Base-by-base conservation (phyloP, 1,140 invertebrate genomes). In the Lethrus apterus region DNA sequence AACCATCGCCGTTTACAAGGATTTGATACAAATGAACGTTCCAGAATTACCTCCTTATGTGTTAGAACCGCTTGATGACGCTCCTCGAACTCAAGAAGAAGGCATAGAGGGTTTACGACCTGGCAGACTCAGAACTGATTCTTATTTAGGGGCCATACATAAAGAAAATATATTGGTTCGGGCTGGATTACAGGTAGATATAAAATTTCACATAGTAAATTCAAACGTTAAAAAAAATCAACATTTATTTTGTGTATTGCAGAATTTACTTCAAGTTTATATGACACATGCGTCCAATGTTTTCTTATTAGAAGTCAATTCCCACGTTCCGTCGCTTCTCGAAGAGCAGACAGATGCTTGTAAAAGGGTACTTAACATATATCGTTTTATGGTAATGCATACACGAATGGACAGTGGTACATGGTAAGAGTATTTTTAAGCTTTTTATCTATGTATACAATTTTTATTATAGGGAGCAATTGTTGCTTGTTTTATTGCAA, bases 331-430 rank as follows among this genome's bases (percentile, higher is more conserved):
- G 8, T 68, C 71, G 11, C 65, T 78, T 4, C 68, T 93, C 4
- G 89, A 93, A 59, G 90, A 94, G 67, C 89, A 97, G 72, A 95
- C 93, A 0, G 93, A 98, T 69, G 84, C 93, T 49, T 97, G 93
- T 69, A 97, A 97, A 71, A 76, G 91, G 56, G 91, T 98, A 36
- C 72, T 98, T 17, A 98, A 96, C 68, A 93, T 97, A 53, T 98
- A 97, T 74, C 74, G 93, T 48, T 94, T 91, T 59, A 92, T 97
- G 79, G 93, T 97, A 17, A 96, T 96, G 91, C 93, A 97, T 66
- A 86, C 90, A 0, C 77, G 84, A 50, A 87, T 97, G 81, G 90
- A 96, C 61, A 83, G 83, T 52, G 78, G 78, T 55, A 94, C 93
- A 13, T 98, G 93, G 93, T 91, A 76, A 73, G 58, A 54, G 5